phyloP scores from a whole-genome alignment of 1,140 invertebrate species.

The Ceratina australensis region DNA sequence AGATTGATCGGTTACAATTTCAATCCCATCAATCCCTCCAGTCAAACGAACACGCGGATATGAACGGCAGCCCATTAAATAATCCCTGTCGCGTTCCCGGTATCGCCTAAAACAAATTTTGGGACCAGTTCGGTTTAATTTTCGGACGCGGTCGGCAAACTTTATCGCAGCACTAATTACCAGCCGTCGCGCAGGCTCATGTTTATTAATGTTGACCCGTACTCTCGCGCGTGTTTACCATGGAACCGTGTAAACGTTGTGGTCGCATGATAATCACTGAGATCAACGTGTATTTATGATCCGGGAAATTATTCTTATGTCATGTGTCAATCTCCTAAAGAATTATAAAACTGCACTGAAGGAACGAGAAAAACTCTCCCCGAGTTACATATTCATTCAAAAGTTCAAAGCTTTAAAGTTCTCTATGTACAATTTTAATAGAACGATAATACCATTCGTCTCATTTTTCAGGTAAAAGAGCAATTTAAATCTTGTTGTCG shows the following conservation, averaged over 20 bases:
- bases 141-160: conserved; percentile 23
- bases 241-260: conserved; percentile 14
- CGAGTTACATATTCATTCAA: too few relatives aligned
- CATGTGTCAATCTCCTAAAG: neutral
- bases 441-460: neutral
- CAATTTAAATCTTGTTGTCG: conserved; percentile 61
- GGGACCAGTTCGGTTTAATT: conserved; percentile 48
- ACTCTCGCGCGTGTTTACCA: neutral
- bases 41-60: conserved; percentile 2
- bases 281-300: conserved; percentile 25
- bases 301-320: conserved; percentile 30
- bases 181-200: conserved; percentile 24
- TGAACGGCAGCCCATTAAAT: neutral
- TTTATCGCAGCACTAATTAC: conserved; percentile 54
- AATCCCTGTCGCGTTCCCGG: neutral
- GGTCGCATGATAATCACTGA: conserved; percentile 45
- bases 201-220: conserved; percentile 49
- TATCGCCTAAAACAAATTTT: conserved; percentile 37
- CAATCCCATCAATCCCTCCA: neutral
- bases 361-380: too few relatives aligned
- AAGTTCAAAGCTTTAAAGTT: too few relatives aligned
- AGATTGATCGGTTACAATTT: neutral
- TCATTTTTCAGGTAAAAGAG: conserved; percentile 18
- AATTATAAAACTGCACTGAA: too few relatives aligned
- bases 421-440: too few relatives aligned